These are phyloP conservation scores for Istiophorus platypterus DNA, from an alignment of 2,113 vertebrate species.

Conservation along the genomic window DNA sequence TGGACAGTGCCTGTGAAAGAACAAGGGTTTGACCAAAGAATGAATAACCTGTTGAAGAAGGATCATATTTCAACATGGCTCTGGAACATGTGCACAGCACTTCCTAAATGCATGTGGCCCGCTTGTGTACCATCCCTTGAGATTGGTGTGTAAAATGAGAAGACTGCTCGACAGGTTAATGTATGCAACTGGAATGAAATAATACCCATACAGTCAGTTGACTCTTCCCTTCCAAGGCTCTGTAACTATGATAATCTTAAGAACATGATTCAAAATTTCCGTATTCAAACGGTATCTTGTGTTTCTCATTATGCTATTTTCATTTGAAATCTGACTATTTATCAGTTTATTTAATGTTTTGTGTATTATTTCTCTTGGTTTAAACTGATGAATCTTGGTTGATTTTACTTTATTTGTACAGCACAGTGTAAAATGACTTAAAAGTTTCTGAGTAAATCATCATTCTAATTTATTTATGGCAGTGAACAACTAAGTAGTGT, in stretches of 20 bases:
- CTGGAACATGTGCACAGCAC: constrained; percentile 67
- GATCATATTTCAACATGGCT: constrained; percentile 65
- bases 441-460: not conserved
- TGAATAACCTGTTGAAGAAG: constrained; percentile 57
- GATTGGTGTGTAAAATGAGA: constrained; percentile 81
- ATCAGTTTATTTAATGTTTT: not conserved
- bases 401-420: not conserved
- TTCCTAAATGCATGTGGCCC: constrained; percentile 75
- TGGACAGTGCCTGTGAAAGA: constrained; percentile 38
- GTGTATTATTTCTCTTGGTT: not conserved
- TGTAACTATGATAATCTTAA: constrained; percentile 27
- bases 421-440: not conserved
- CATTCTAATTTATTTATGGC: not conserved
- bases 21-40: constrained; percentile 51
- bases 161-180: constrained; percentile 83
- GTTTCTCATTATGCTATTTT: too few species aligned
- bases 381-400: not conserved
- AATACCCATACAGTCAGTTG: constrained; percentile 78
- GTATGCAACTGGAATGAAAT: constrained; percentile 84
- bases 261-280: constrained; percentile 9
- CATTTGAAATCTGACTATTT: too few species aligned
- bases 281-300: not conserved
- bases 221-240: constrained; percentile 54
- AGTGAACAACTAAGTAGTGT: not conserved
- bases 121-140: constrained; percentile 68